Base-by-base conservation (phyloP, 1,140 invertebrate genomes). In the Pentalonia nigronervosa region DNA sequence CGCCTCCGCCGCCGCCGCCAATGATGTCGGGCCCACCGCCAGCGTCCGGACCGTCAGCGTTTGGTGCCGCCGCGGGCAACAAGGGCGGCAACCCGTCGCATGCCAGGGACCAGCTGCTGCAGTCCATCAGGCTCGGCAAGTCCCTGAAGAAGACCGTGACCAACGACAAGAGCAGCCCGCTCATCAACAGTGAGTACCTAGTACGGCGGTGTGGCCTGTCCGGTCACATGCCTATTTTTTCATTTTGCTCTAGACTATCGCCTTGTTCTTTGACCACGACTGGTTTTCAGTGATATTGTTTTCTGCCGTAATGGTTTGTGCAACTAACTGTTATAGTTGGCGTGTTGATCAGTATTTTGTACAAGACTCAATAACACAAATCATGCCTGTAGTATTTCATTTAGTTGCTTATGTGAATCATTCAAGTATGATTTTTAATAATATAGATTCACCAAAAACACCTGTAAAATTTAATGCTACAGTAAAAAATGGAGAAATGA, bases 71-170 rank as follows among this genome's bases (percentile, higher is more conserved):
- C 93, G 95, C 95, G 93, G 94, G 95, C 94, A 94, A 95, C 93
- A 83, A 45, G 34, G 95, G 95, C 91, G 95, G 95, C 93, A 95
- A 95, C 25, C 95, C 95, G 9, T 94, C 95, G 21, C 96, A 96
- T 30, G 96, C 96, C 76, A 96, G 97, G 94, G 96, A 96, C 93
- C 96, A 96, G 30, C 95, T 99, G 90, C 95, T 99, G 47, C 97
- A 97, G 94, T 98, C 98, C 86, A 99, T 99, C 94, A 96, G 97
- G 94, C 96, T 97, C 95, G 98, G 98, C 87, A 96, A 97, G 91
- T 96, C 96, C 94, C 95, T 99, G 94, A 98, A 98, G 95, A 99
- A 98, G 95, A 97, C 98, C 93, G 96, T 97, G 2, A 98, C 98
- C 17, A 97, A 98, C 94, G 98, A 99, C 95, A 97, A 98, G 95